phyloP scores from a whole-genome alignment of 1,140 invertebrate species.

The Papilio xuthus region DNA sequence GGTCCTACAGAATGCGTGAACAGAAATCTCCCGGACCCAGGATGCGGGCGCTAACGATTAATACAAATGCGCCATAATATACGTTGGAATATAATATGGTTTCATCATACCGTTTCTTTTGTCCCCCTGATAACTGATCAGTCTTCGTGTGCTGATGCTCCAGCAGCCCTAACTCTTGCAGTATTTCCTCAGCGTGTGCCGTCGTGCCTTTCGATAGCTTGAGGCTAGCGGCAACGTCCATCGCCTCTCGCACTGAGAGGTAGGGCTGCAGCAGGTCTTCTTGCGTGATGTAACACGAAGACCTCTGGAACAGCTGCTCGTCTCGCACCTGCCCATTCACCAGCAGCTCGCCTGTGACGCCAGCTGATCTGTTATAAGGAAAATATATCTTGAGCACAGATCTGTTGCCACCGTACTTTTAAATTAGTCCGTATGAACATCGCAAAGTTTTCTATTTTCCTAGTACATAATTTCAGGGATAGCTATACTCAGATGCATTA shows the following conservation, averaged over 20 bases:
- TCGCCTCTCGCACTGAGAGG: constrained; percentile 91
- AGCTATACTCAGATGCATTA: too few relatives aligned
- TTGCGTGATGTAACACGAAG: constrained; percentile 94
- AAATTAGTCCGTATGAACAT: too few relatives aligned
- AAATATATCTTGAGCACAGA: background rate
- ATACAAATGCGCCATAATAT: too few relatives aligned
- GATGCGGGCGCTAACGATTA: too few relatives aligned
- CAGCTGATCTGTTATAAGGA: constrained; percentile 70
- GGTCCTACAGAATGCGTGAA: too few relatives aligned
- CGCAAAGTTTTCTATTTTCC: too few relatives aligned
- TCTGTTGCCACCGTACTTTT: too few relatives aligned
- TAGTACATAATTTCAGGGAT: too few relatives aligned
- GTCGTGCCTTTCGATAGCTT: constrained; percentile 83
- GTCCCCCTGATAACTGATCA: constrained; percentile 87
- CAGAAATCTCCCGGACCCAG: too few relatives aligned
- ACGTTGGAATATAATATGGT: background rate
- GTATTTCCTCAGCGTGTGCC: constrained; percentile 79
- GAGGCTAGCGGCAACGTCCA: constrained; percentile 91
- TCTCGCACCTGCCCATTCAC: constrained; percentile 73
- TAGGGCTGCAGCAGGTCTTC: constrained; percentile 92
- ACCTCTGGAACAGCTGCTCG: constrained; percentile 77
- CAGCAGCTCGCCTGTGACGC: constrained; percentile 80
- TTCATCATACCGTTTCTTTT: constrained; percentile 83
- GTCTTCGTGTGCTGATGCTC: constrained; percentile 86
- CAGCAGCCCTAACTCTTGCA: constrained; percentile 82